phyloP scores from a whole-genome alignment of 2,797 vertebrate species.

The Thalassophryne amazonica region DNA sequence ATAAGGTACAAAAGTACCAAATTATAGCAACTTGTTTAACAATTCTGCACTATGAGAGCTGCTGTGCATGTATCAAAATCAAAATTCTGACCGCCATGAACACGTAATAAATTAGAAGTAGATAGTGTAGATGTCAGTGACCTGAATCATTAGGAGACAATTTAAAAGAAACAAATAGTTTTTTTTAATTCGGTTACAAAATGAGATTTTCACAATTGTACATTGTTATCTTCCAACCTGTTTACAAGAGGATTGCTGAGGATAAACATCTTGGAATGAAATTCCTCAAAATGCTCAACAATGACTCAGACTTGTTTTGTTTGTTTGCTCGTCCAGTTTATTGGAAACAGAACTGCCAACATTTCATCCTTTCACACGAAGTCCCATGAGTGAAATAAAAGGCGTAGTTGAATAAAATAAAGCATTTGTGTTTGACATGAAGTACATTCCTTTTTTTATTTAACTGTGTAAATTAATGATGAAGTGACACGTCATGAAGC shows the following conservation, averaged over 20 bases:
- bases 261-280: constrained; percentile 47
- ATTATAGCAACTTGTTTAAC: constrained; percentile 42
- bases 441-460: constrained; percentile 53
- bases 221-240: too few species aligned
- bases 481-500: too few species aligned
- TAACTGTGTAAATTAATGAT: constrained; percentile 23
- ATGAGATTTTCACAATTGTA: constrained; percentile 25
- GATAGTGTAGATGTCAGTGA: constrained; percentile 33
- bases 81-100: constrained; percentile 23
- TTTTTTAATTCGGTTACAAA: constrained; percentile 17
- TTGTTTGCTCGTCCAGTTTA: constrained; percentile 67
- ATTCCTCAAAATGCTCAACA: constrained; percentile 16
- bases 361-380: constrained; percentile 58
- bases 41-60: constrained; percentile 39
- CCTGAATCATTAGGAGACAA: constrained; percentile 22
- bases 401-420: constrained; percentile 76
- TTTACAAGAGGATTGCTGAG: constrained; percentile 37
- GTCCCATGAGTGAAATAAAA: constrained; percentile 73
- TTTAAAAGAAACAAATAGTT: background rate
- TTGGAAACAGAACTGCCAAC: constrained; percentile 67
- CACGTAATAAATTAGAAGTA: constrained; percentile 50
- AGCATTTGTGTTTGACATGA: constrained; percentile 63
- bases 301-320: background rate
- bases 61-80: constrained; percentile 41
- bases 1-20: constrained; percentile 17